Base-by-base conservation (phyloP, 2,797 vertebrate species). In the Gambusia yucatana region DNA sequence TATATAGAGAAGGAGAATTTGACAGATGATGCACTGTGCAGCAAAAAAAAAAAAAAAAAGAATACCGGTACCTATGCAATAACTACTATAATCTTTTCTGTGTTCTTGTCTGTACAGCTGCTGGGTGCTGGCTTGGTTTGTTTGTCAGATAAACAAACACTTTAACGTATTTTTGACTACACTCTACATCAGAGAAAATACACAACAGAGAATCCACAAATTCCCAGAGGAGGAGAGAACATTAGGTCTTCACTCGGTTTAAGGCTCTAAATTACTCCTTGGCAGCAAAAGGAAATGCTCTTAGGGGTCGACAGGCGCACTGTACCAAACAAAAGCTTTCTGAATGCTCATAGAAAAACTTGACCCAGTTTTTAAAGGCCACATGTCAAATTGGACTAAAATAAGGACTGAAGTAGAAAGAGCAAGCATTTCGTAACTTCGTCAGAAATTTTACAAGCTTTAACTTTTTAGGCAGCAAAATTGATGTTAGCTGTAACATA, bases 331-430 rank as follows among this genome's bases (percentile, higher is more conserved):
- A 85, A 86, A 75, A 72, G 28, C 55, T 83, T 77, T 89, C 71
- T 73, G 65, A 85, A 83, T 75, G 77, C 87, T 86, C 2, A 3
- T 71, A 75, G 87, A 84, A 50, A 80, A 78, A 74, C 81, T 57
- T 91, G 88, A 85, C 83, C 88, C 61, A 91, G 28, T 79, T 91
- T 70, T 77, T 2, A 89, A 84, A 87, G 80, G 82, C 46, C 78
- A 88, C 7, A 44, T 65, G 43, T 79, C 76, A 81, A 25, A 82
- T 59, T 78, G 36, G 79, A 67, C 75, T 75, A 52, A 71, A 79
- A 5, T 30, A 72, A 75, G 70, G 46, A 33, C 52, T 48, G 41
- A 46, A 75, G 72, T 43, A 74, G 77, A 77, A 77, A n/a, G 47
- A 77, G 75, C 43, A 43, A 25, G 36, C 50, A 73, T 55, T 77